Base-by-base conservation (phyloP, 2,888 invertebrate genomes). In the Taenaris catops region DNA sequence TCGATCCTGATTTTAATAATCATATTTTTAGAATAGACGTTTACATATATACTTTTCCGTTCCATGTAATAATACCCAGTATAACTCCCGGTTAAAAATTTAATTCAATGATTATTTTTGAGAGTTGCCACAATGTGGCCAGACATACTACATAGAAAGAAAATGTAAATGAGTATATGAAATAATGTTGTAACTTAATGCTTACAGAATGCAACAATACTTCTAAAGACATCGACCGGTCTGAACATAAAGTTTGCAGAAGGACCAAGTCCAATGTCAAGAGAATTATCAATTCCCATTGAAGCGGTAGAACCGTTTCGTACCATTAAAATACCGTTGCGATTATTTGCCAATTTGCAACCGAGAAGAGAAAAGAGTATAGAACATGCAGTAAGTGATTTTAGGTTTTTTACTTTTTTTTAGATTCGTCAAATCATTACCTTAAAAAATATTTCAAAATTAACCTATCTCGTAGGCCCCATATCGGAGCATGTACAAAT, bases 281-380 rank as follows among this genome's bases (percentile, higher is more conserved):
- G 88, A 1, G 89, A 88, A 38, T 60, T 94, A 7, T 71, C 81
- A n/a, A 80, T 92, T 25, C 70, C 78, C 1, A 64, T 93, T 38
- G 74, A 87, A 1, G 73, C 89, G 8, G 88, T 91, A 37, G 87
- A 89, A 46, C 92, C 94, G 0, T 94, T 94, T 52, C 88, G 91
- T 51, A 90, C 89, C 0, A 83, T 89, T 0, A 76, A 76, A n/a
- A 78, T 93, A 37, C 87, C 88, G 0, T 71, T 96, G 6, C 87
- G 88, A 44, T 88, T 95, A 14, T 88, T 94, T 34, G 94, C 95
- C 1, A 92, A 92, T 38, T 73, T 96, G 48, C 93, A 93, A 11
- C 91, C 93, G 49, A 93, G 89, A 54, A 63, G 70, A 28, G 88
- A 91, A 44, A 91, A 91, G 52, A 89, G 88, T 44, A 89, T 93